These are phyloP conservation scores for Anastrepha ludens DNA, from an alignment of 1,140 invertebrate species.

Conservation along the genomic window DNA sequence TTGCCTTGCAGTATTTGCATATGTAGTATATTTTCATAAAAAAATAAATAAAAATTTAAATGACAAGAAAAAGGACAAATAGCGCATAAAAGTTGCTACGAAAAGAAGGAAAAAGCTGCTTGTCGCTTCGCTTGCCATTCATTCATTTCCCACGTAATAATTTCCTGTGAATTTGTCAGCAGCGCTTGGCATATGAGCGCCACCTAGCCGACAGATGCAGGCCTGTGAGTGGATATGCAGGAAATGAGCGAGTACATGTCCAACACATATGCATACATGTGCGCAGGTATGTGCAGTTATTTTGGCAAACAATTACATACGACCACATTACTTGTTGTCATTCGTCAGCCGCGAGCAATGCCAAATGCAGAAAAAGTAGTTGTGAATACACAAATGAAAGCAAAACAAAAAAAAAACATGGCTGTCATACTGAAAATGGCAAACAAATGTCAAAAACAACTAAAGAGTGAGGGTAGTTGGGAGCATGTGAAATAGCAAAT, in stretches of 20 bases:
- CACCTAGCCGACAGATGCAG: neutral
- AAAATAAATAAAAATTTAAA: no score
- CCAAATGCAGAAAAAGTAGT: neutral
- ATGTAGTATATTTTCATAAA: no score
- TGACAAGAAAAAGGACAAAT: no score
- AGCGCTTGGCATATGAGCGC: neutral
- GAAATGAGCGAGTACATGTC: neutral
- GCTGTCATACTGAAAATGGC: no score
- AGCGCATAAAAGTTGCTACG: no score
- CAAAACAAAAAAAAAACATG: no score
- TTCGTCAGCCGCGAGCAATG: conserved; percentile 8
- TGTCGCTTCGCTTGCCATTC: no score
- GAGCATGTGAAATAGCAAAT: neutral
- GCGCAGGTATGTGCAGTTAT: neutral
- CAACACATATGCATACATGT: no score
- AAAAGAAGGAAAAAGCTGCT: no score
- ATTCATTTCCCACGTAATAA: conserved; percentile 1
- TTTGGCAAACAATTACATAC: neutral
- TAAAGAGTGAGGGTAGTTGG: no score
- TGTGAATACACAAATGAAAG: neutral
- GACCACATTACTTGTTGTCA: neutral
- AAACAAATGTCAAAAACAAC: no score
- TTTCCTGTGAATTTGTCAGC: conserved; percentile 12
- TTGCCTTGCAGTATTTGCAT: no score
- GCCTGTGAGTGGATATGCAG: neutral